These are phyloP conservation scores for Centropus unirufus DNA, from an alignment of 2,113 vertebrate genomes.

Conservation along the genomic window DNA sequence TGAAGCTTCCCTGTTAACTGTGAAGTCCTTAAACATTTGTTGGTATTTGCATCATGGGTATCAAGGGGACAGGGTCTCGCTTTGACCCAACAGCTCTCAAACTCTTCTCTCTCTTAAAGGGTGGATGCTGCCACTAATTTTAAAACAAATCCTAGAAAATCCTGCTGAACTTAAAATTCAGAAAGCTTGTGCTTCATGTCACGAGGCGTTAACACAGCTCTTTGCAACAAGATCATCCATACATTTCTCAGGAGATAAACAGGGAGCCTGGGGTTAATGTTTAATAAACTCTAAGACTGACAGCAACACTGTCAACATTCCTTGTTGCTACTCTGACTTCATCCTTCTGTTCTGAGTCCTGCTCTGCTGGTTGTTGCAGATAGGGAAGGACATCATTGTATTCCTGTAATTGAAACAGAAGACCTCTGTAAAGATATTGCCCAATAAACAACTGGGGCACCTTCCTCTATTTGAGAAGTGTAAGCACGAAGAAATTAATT, in stretches of 20 bases:
- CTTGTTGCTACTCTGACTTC: background rate
- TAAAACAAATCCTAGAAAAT: background rate
- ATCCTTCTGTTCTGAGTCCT: background rate
- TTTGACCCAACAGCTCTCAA: background rate
- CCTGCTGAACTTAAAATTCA: background rate
- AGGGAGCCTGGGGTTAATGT: background rate
- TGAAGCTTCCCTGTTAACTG: background rate
- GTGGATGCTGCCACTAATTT: background rate
- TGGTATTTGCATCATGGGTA: background rate
- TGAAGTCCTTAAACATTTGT: background rate
- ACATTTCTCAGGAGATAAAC: background rate
- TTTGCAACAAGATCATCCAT: background rate
- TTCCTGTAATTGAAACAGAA: background rate
- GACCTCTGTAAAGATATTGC: background rate
- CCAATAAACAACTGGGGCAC: background rate
- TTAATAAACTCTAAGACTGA: background rate
- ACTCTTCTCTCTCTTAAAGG: background rate
- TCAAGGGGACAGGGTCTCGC: background rate
- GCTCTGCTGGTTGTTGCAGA: background rate
- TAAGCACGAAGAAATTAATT: background rate
- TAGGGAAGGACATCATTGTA: background rate
- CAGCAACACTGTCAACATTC: background rate
- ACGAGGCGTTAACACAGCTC: background rate
- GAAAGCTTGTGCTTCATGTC: background rate
- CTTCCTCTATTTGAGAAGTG: background rate